These are phyloP conservation scores for Oscheius sp. DNA, from an alignment of 2,888 invertebrate species.

Conservation along the genomic window DNA sequence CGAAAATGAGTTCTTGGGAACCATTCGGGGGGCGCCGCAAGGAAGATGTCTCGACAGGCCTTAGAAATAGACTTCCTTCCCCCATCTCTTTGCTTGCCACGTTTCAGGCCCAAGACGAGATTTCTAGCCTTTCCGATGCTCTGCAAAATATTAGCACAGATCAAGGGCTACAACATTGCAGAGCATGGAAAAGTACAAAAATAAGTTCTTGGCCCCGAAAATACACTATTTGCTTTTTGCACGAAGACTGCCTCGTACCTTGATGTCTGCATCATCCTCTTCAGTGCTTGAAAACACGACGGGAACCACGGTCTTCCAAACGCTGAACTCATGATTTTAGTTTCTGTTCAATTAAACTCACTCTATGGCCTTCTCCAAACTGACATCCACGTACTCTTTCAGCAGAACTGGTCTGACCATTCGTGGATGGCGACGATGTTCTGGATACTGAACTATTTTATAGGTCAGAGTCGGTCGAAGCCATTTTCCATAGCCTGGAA, in stretches of 20 bases:
- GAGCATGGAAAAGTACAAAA: no score
- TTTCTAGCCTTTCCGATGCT: no score
- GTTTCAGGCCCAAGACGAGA: no score
- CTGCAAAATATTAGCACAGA: no score
- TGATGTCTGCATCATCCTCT: constrained; percentile 26
- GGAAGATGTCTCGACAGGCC: no score
- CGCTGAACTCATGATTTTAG: background rate
- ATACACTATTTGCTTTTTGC: no score
- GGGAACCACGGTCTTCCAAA: constrained; percentile 23
- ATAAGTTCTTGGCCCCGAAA: no score
- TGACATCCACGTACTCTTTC: constrained; percentile 19
- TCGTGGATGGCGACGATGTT: constrained; percentile 20
- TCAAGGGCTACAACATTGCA: no score
- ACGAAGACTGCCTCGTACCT: background rate
- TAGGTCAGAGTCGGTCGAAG: constrained; percentile 28
- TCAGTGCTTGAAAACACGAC: constrained; percentile 9
- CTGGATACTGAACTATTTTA: constrained; percentile 32
- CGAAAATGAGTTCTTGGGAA: no score
- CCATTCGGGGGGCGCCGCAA: no score
- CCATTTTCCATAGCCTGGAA: constrained; percentile 39
- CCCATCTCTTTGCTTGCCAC: no score
- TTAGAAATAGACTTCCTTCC: no score
- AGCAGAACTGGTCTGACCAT: background rate
- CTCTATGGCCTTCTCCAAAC: constrained; percentile 33
- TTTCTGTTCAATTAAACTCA: background rate